Conservation (phyloP, 2,797 vertebrate genomes). For the Borostomias antarcticus region DNA sequence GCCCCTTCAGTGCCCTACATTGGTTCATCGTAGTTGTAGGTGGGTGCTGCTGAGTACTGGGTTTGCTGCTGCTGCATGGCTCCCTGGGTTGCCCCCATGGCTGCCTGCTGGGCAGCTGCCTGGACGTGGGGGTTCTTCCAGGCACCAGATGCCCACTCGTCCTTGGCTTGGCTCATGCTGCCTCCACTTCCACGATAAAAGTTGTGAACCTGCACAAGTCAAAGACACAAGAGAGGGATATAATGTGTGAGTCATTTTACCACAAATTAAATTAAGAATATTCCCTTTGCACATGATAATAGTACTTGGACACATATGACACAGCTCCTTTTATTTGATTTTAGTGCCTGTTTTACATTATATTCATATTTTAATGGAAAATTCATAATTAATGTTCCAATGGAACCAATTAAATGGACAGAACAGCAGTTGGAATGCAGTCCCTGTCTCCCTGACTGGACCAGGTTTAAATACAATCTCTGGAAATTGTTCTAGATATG, state of each 20-base stretch:
- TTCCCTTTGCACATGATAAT: not conserved
- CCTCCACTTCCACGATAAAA: conserved; percentile 96
- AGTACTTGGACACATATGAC: not conserved
- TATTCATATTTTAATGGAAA: too few species aligned
- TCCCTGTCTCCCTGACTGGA: too few species aligned
- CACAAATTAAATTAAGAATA: not conserved
- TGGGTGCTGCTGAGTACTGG: conserved; percentile 93
- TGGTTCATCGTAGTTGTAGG: conserved; percentile 95
- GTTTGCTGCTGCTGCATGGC: conserved; percentile 81
- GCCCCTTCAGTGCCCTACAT: conserved; percentile 81
- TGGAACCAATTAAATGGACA: too few species aligned
- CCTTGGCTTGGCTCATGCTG: conserved; percentile 95
- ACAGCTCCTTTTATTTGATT: too few species aligned
- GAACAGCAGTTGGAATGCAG: too few species aligned
- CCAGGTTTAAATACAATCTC: too few species aligned
- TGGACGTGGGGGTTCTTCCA: conserved; percentile 98
- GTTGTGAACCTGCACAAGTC: conserved; percentile 73
- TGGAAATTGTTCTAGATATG: too few species aligned
- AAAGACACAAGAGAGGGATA: too few species aligned
- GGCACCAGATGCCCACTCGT: conserved; percentile 94
- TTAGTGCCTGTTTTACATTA: too few species aligned
- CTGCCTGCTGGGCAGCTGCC: conserved; percentile 91
- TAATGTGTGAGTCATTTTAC: not conserved
- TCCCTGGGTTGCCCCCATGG: conserved; percentile 89
- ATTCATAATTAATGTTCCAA: too few species aligned